Evolutionary conservation across 2,888 invertebrate species (phyloP).

Genomic region (Apotomis turbidana): DNA sequence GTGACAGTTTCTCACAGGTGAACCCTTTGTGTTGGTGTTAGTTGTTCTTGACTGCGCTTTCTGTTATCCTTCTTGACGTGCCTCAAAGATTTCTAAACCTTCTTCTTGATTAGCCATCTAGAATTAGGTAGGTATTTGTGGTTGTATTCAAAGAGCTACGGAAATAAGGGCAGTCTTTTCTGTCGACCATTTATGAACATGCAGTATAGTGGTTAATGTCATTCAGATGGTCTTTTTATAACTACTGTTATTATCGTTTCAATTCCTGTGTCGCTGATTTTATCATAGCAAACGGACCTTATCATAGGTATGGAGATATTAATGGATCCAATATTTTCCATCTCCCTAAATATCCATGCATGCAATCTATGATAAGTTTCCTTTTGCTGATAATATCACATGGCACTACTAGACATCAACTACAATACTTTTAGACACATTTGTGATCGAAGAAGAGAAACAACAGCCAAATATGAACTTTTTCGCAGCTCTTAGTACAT

Average conservation of each 20-base stretch:
- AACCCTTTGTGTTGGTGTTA: constrained; percentile 47
- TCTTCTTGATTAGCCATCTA: constrained; percentile 43
- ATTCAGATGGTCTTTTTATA: neutral
- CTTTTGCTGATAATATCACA: constrained; percentile 4
- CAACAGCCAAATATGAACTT: neutral
- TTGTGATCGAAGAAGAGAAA: constrained; percentile 35
- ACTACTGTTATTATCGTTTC: neutral
- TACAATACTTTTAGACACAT: constrained; percentile 23
- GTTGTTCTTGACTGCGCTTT: constrained; percentile 36
- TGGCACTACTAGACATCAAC: constrained; percentile 1
- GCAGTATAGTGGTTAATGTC: constrained; percentile 19
- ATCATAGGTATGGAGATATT: neutral
- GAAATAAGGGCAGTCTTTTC: constrained; percentile 17
- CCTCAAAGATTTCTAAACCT: constrained; percentile 41
- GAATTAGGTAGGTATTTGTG: constrained; percentile 38
- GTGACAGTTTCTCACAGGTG: constrained; percentile 88
- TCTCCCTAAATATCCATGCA: constrained; percentile 8
- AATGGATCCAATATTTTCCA: neutral
- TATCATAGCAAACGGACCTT: constrained; percentile 1
- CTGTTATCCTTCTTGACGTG: constrained; percentile 35
- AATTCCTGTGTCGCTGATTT: neutral
- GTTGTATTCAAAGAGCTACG: constrained; percentile 15
- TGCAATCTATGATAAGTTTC: constrained; percentile 1
- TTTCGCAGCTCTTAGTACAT: constrained; percentile 16
- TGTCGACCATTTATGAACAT: constrained; percentile 35